Percentiles rank a stretch among this genome's conserved stretches.
phyloP scores from a whole-genome alignment of 2,888 invertebrate species.

The Keiferia lycopersicella region DNA sequence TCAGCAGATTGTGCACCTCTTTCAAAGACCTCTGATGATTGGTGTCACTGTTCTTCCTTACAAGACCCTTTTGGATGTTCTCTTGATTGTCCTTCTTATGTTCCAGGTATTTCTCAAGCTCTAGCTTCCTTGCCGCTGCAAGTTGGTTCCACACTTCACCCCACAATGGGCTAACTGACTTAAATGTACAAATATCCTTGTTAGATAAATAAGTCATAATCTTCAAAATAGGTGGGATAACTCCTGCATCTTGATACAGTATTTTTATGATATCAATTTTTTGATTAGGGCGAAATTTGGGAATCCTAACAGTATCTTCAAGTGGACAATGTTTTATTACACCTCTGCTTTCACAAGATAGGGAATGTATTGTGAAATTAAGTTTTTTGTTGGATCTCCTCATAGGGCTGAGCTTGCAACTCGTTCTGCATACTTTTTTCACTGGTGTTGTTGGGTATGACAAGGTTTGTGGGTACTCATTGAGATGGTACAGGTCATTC shows the following conservation, averaged over 20 bases:
- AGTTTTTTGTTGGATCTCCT: slow-evolving; percentile 61
- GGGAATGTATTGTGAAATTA: slow-evolving; percentile 64
- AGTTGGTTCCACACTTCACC: slow-evolving; percentile 57
- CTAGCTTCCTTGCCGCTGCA: slow-evolving; percentile 52
- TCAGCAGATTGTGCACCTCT: slow-evolving; percentile 63
- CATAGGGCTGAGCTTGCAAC: slow-evolving; percentile 60
- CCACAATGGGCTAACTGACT: slow-evolving; percentile 66
- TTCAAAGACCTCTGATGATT: slow-evolving; percentile 52
- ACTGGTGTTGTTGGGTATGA: slow-evolving; percentile 70
- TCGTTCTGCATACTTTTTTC: slow-evolving; percentile 57
- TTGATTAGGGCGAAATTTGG: slow-evolving; percentile 59
- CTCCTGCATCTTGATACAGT: slow-evolving; percentile 50
- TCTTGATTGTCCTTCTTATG: slow-evolving; percentile 65
- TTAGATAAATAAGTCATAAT: slow-evolving; percentile 63
- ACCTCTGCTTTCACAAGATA: slow-evolving; percentile 61
- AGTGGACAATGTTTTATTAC: slow-evolving; percentile 43
- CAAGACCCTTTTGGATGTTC: slow-evolving; percentile 48
- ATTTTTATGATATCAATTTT: slow-evolving; percentile 69
- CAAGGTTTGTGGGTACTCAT: slow-evolving; percentile 47
- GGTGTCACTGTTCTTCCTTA: slow-evolving; percentile 41
- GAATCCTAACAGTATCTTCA: slow-evolving; percentile 43
- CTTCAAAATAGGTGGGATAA: slow-evolving; percentile 58
- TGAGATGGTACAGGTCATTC: slow-evolving; percentile 37
- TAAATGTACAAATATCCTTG: slow-evolving; percentile 68
- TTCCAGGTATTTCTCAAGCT: slow-evolving; percentile 52